Evolutionary conservation across 1,140 invertebrate species (phyloP).

Genomic region (Drosophila elegans): DNA sequence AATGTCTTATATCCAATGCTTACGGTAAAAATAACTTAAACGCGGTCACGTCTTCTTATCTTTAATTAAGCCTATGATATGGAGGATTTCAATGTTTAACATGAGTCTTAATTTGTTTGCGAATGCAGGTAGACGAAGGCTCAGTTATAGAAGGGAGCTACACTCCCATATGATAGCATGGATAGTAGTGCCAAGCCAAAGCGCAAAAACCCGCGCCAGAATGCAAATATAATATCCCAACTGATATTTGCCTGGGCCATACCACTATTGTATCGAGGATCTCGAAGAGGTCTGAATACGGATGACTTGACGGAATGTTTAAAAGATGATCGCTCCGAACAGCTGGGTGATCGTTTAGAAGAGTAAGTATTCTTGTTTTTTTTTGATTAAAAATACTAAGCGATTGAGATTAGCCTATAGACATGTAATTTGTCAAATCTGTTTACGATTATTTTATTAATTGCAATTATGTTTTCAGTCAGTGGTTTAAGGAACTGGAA

Average conservation of each 20-base stretch:
- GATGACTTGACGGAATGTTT: conserved; percentile 83
- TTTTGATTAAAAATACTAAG: not conserved
- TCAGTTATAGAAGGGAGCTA: conserved; percentile 1
- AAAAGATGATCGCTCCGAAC: conserved; percentile 76
- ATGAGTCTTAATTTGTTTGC: conserved; percentile 7
- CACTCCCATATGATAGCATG: conserved; percentile 59
- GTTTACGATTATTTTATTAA: not conserved
- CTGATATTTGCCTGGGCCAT: conserved; percentile 83
- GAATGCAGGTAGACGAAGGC: conserved; percentile 11
- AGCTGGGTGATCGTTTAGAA: conserved; percentile 81
- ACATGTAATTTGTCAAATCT: not conserved
- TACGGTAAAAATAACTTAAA: not conserved
- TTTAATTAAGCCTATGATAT: not conserved
- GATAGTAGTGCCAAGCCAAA: conserved; percentile 78
- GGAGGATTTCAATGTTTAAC: conserved; percentile 13
- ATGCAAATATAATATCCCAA: conserved; percentile 81
- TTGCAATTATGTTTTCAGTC: conserved; percentile 65
- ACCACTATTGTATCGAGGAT: conserved; percentile 79
- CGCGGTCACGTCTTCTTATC: conserved; percentile 17
- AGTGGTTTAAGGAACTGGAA: conserved; percentile 86
- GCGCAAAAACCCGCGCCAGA: conserved; percentile 75
- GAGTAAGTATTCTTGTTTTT: conserved; percentile 59
- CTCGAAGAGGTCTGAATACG: conserved; percentile 67
- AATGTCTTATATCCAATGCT: no score
- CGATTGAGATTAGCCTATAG: not conserved